Conservation (phyloP, 2,113 vertebrate genomes). For the Monopterus albus region DNA sequence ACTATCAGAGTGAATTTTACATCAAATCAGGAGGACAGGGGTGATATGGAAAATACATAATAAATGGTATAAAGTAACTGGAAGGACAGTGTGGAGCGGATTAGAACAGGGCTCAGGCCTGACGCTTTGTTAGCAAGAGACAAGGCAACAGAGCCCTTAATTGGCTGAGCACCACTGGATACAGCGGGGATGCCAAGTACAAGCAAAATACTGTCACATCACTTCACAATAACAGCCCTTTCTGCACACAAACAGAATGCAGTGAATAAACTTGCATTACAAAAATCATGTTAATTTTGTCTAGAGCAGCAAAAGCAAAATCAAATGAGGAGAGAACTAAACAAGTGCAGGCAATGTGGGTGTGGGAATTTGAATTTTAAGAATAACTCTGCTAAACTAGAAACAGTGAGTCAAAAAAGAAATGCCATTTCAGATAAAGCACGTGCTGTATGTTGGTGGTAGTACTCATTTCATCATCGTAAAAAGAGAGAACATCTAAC, state of each 20-base stretch:
- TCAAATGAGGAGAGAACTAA: not conserved
- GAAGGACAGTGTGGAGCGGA: constrained; percentile 5
- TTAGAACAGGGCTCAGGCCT: constrained; percentile 12
- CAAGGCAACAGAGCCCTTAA: constrained; percentile 54
- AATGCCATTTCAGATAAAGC: constrained; percentile 5
- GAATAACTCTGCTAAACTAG: too few relatives aligned
- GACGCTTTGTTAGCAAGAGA: constrained; percentile 48
- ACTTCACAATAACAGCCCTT: constrained; percentile 14
- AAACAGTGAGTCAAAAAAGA: not conserved
- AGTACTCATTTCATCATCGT: not conserved
- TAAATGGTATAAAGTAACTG: constrained; percentile 9
- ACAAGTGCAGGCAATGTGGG: not conserved
- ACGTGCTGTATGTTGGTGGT: not conserved
- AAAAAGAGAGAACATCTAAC: not conserved
- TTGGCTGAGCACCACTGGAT: constrained; percentile 61
- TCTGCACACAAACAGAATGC: constrained; percentile 1
- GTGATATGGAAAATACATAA: not conserved
- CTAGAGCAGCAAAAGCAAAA: constrained; percentile 1
- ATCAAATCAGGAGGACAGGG: not conserved
- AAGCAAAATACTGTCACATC: constrained; percentile 37
- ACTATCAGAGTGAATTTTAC: not conserved
- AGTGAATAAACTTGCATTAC: constrained; percentile 20
- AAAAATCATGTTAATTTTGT: constrained; percentile 32
- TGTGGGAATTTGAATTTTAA: not conserved
- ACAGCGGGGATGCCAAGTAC: constrained; percentile 39